A percentile compares a stretch with the other conserved stretches of the same genome.
Conservation (phyloP, 1,140 invertebrate genomes). For the Aradophagus sp. region DNA sequence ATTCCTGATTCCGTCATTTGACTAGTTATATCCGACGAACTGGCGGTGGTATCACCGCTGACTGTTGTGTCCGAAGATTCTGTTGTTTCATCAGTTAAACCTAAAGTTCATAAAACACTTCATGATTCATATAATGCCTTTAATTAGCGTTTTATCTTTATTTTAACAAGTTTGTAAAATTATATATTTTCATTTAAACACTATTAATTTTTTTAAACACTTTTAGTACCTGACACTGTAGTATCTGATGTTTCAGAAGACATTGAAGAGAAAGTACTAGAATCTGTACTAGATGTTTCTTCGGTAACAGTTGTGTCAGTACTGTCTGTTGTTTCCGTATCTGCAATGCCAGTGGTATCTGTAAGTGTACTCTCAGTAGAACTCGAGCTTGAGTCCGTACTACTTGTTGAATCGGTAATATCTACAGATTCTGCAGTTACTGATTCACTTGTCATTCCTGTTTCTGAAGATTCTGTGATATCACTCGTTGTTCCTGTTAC, state of each 20-base stretch:
- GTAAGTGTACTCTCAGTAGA: constrained; percentile 44
- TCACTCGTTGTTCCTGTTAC: too few species aligned
- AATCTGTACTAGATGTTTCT: constrained; percentile 49
- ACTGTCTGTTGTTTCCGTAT: constrained; percentile 49
- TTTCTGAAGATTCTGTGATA: not conserved
- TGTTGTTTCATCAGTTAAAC: constrained; percentile 19
- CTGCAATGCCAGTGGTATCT: constrained; percentile 23
- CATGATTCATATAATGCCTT: too few species aligned
- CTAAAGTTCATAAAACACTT: not conserved
- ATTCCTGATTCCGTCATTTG: constrained; percentile 23
- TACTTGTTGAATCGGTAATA: constrained; percentile 1
- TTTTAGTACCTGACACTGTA: constrained; percentile 12
- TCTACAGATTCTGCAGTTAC: constrained; percentile 1
- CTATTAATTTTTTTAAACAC: not conserved
- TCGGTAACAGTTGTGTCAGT: constrained; percentile 58
- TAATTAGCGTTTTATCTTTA: too few species aligned
- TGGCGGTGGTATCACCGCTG: not conserved
- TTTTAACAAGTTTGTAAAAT: not conserved
- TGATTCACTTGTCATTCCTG: not conserved
- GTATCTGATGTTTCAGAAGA: constrained; percentile 23
- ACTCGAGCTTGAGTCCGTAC: constrained; percentile 24
- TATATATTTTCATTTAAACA: not conserved
- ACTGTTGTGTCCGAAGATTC: constrained; percentile 6
- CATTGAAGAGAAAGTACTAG: not conserved
- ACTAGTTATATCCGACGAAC: too few species aligned